These are phyloP conservation scores for Formicarius rufipectus DNA, from an alignment of 2,113 vertebrate genomes.

Conservation along the genomic window DNA sequence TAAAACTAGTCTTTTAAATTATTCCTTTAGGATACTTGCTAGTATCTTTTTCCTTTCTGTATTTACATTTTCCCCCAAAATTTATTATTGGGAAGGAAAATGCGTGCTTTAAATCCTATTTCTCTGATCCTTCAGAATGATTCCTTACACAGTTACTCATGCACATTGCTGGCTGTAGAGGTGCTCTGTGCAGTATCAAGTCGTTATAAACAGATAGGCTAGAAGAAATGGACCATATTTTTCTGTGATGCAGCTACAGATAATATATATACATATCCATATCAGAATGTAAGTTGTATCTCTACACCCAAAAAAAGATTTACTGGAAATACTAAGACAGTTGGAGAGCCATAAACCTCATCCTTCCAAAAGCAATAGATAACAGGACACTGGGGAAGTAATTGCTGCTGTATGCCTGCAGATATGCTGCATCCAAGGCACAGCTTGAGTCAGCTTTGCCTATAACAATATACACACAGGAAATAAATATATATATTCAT, in stretches of 20 bases:
- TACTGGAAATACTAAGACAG: neutral
- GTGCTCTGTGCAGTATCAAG: neutral
- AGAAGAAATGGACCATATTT: neutral
- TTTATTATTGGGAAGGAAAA: neutral
- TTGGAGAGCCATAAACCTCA: neutral
- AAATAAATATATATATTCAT: neutral
- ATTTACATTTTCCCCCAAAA: neutral
- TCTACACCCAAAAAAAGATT: neutral
- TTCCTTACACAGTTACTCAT: neutral
- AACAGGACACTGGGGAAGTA: neutral
- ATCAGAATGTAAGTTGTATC: neutral
- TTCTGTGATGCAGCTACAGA: neutral
- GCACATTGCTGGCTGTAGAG: neutral
- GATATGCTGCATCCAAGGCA: neutral
- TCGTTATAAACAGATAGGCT: neutral
- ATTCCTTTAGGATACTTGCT: neutral
- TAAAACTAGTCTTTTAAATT: neutral
- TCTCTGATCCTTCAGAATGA: neutral
- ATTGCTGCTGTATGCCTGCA: neutral
- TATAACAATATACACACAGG: neutral
- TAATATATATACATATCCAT: accelerated
- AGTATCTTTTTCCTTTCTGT: neutral
- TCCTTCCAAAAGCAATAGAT: neutral
- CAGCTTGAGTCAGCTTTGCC: neutral
- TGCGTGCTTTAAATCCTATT: neutral